Evolutionary conservation across 2,797 vertebrate species (phyloP).

Genomic region (Simalia tracyae): DNA sequence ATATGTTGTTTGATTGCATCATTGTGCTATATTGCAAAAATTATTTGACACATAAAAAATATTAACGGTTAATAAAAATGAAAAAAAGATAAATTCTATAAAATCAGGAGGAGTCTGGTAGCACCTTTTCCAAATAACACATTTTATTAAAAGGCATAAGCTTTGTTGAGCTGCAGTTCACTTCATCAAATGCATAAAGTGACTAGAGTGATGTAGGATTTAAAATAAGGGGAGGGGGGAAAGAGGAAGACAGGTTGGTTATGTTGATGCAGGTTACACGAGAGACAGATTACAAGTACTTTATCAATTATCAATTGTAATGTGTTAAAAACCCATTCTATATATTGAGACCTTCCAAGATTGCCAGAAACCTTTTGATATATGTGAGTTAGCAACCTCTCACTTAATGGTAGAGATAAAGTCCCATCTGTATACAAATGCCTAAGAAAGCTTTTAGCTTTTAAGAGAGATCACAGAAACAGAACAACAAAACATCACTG

Average conservation of each 20-base stretch:
- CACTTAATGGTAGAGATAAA: not conserved
- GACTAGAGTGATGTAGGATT: not conserved
- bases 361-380: not conserved
- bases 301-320: not conserved
- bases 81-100: not conserved
- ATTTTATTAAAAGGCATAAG: not conserved
- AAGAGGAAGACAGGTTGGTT: not conserved
- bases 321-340: not conserved
- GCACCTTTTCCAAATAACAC: not conserved
- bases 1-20: slow-evolving; percentile 19
- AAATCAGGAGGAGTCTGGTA: not conserved
- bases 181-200: not conserved
- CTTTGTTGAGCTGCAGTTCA: not conserved
- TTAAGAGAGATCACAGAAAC: not conserved
- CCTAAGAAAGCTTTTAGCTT: not conserved
- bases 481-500: not conserved
- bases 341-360: not conserved
- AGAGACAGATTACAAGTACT: not conserved
- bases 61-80: not conserved
- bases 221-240: not conserved
- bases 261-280: not conserved
- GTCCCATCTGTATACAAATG: not conserved
- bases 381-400: not conserved
- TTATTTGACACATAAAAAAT: slow-evolving; percentile 35
- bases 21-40: slow-evolving; percentile 40